phyloP scores from a whole-genome alignment of 2,888 invertebrate species.

The Drosophila kuntzei region DNA sequence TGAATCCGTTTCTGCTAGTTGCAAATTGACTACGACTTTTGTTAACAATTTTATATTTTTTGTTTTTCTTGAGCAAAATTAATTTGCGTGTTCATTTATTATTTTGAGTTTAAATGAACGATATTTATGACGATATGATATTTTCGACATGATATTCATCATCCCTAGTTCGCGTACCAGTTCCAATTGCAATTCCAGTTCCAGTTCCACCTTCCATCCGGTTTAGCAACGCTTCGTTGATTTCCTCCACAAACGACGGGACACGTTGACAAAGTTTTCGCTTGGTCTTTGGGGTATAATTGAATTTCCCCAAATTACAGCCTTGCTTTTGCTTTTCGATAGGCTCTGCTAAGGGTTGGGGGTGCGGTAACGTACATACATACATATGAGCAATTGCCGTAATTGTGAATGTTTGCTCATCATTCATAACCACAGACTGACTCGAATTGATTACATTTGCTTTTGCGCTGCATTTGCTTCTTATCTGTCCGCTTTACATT shows the following conservation, averaged over 20 bases:
- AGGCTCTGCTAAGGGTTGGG: constrained; percentile 2
- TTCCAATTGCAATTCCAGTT: constrained; percentile 4
- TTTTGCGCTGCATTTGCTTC: constrained; percentile 35
- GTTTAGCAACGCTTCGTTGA: constrained; percentile 65
- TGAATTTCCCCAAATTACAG: constrained; percentile 66
- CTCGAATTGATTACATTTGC: constrained; percentile 58
- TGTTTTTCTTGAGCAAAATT: too few relatives aligned
- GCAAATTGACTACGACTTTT: too few relatives aligned
- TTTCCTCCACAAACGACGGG: constrained; percentile 48
- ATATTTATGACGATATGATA: too few relatives aligned
- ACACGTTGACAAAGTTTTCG: constrained; percentile 66
- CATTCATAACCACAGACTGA: constrained; percentile 67
- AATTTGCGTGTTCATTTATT: too few relatives aligned
- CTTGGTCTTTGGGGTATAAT: constrained; percentile 60
- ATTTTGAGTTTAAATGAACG: too few relatives aligned
- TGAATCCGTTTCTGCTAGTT: too few relatives aligned
- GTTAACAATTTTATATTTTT: too few relatives aligned
- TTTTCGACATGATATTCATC: too few relatives aligned
- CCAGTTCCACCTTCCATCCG: constrained; percentile 37
- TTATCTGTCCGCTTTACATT: constrained; percentile 68
- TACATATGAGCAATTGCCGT: constrained; percentile 71
- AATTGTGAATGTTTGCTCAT: constrained; percentile 77
- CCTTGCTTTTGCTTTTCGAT: neutral
- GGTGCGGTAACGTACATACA: constrained; percentile 20
- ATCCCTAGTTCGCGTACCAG: neutral